phyloP scores from a whole-genome alignment of 2,797 vertebrate species.

The Hoplostethus mediterraneus region DNA sequence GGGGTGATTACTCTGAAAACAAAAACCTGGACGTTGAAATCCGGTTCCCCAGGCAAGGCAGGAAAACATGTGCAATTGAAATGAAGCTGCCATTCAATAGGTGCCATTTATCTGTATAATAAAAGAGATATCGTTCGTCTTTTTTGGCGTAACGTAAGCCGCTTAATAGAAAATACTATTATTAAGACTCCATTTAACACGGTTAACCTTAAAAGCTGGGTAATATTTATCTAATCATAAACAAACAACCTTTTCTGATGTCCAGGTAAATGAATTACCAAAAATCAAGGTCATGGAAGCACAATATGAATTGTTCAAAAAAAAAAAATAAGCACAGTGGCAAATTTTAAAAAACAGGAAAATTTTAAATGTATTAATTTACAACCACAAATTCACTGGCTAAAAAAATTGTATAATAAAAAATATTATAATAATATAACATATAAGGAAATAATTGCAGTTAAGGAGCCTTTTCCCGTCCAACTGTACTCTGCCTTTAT shows the following conservation, averaged over 20 bases:
- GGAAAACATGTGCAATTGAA: constrained; percentile 50
- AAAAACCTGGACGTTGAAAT: constrained; percentile 74
- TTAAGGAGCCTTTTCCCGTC: constrained; percentile 21
- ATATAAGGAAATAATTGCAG: background rate
- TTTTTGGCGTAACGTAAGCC: constrained; percentile 17
- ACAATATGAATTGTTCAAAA: background rate
- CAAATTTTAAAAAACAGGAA: background rate
- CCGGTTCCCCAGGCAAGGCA: constrained; percentile 42
- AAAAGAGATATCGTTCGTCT: constrained; percentile 1
- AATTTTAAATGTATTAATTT: background rate
- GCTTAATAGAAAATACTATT: constrained; percentile 17
- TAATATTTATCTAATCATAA: constrained; percentile 29
- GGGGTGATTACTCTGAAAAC: constrained; percentile 79
- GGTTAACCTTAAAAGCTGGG: constrained; percentile 9
- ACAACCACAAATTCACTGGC: too few species aligned
- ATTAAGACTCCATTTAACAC: constrained; percentile 25
- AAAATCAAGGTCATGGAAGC: constrained; percentile 15
- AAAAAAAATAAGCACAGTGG: background rate
- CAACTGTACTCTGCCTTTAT: constrained; percentile 38
- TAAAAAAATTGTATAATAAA: background rate
- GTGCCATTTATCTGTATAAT: constrained; percentile 22
- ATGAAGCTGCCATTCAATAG: constrained; percentile 52
- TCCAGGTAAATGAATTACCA: constrained; percentile 12
- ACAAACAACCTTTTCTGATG: constrained; percentile 20
- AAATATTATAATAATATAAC: background rate